Conservation (phyloP, 2,888 invertebrate genomes). For the Syrphus vitripennis region DNA sequence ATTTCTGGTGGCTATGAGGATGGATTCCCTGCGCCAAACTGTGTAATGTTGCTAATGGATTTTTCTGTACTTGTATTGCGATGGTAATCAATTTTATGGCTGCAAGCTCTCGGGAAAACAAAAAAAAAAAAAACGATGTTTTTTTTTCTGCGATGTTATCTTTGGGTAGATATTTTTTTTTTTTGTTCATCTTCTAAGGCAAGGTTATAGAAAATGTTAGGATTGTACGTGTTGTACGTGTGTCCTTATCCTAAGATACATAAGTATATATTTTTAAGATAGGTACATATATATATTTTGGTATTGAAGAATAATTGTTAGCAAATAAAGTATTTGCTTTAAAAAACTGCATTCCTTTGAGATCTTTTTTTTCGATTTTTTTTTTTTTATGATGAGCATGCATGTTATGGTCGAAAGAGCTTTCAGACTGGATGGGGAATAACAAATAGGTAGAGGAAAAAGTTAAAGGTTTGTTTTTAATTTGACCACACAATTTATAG, state of each 20-base stretch:
- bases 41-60: constrained; percentile 72
- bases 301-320: background rate
- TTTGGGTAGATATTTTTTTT: constrained; percentile 24
- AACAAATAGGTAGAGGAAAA: no score
- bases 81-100: constrained; percentile 72
- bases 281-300: background rate
- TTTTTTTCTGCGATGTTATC: constrained; percentile 47
- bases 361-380: background rate
- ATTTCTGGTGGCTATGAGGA: constrained; percentile 50
- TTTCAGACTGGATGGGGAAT: background rate
- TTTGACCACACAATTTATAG: no score
- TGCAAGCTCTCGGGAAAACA: constrained; percentile 63
- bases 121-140: constrained; percentile 31
- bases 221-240: constrained; percentile 20
- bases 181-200: background rate
- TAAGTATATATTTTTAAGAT: no score
- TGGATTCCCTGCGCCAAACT: constrained; percentile 67
- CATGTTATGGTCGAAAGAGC: background rate
- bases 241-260: background rate
- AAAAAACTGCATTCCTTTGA: constrained; percentile 5
- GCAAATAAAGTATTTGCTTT: constrained; percentile 21
- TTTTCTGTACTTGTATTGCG: constrained; percentile 71
- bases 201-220: constrained; percentile 3
- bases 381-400: background rate
- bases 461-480: no score